Evolutionary conservation across 2,113 vertebrate genomes (phyloP), one percentile per base, ranked within the genome.

Genomic region (Solea solea): DNA sequence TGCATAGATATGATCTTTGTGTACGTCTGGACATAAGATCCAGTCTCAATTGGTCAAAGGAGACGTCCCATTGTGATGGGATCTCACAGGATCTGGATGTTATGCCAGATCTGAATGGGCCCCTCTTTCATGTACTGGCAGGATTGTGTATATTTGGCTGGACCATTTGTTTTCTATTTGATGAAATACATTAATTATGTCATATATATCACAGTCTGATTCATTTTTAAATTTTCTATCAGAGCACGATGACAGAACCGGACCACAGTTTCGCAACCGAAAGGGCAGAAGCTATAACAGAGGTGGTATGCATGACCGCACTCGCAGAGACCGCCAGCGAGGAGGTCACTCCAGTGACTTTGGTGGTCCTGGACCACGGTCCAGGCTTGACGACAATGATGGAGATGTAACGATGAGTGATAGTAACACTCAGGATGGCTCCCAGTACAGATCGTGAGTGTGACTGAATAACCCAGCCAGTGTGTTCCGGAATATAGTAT

Each of bases 171-270:
- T 10, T 15, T 48, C 48, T 52, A 5, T 57, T 25, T 16, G 1
- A 21, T 28, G 11, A 28, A 14, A 39, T 72, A 11, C 10, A 4
- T 40, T 3, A 21, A 8, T 51, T 21, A 16, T 51, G 11, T n/a
- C 9, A 34, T 39, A 44, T 46, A 44, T 12, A 42, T 53, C 4
- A 40, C 1, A 8, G 7, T n/a, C 2, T 56, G 12, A 49, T 12
- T 11, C 25, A 34, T 1, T 4, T 52, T 28, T 63, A 0, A 63
- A n/a, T 49, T 13, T 1, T 9, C 44, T 74, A 7, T 58, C 64
- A 97, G 96, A 96, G 51, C 94, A 96, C 2, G 94, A 96, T 72
- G 94, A 96, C 45, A 89, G 94, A 4, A 90, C 94, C 8, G 90
- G 77, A 53, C 93, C 94, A 54, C 88, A 91, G 25, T 93, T 90